Evolutionary conservation across 2,888 invertebrate species (phyloP).

Genomic region (Lumbricus terrestris): DNA sequence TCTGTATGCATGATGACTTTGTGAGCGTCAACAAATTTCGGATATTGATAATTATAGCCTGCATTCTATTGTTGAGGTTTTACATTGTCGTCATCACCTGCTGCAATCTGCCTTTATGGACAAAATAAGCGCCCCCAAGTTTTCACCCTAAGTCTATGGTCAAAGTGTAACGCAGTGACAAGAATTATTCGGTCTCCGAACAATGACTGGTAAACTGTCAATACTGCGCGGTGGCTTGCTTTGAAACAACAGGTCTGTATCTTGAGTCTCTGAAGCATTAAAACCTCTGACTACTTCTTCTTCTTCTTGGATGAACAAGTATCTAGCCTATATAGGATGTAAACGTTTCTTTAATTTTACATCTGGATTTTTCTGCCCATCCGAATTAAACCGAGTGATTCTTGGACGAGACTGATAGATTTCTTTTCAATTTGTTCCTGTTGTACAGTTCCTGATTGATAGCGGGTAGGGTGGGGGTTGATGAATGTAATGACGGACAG

Average conservation of each 20-base stretch:
- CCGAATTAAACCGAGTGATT: background rate
- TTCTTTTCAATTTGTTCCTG: background rate
- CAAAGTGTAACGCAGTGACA: too few relatives aligned
- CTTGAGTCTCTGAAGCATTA: background rate
- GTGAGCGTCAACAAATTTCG: too few relatives aligned
- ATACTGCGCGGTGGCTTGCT: background rate
- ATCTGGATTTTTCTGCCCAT: background rate
- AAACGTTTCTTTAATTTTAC: background rate
- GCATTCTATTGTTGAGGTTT: background rate
- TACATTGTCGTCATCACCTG: background rate
- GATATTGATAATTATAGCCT: too few relatives aligned
- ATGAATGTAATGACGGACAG: background rate
- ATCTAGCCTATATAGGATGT: too few relatives aligned
- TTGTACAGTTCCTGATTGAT: too few relatives aligned
- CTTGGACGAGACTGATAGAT: background rate
- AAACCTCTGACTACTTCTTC: background rate
- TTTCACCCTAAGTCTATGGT: background rate
- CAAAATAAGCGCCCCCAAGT: background rate
- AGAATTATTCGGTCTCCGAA: background rate
- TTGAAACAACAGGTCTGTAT: background rate
- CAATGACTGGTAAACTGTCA: background rate
- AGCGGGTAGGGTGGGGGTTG: too few relatives aligned
- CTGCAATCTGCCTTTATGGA: background rate
- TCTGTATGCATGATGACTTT: too few relatives aligned
- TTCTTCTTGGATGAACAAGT: background rate